These are phyloP conservation scores for Origma solitaria DNA, from an alignment of 2,113 vertebrate genomes.

Conservation along the genomic window DNA sequence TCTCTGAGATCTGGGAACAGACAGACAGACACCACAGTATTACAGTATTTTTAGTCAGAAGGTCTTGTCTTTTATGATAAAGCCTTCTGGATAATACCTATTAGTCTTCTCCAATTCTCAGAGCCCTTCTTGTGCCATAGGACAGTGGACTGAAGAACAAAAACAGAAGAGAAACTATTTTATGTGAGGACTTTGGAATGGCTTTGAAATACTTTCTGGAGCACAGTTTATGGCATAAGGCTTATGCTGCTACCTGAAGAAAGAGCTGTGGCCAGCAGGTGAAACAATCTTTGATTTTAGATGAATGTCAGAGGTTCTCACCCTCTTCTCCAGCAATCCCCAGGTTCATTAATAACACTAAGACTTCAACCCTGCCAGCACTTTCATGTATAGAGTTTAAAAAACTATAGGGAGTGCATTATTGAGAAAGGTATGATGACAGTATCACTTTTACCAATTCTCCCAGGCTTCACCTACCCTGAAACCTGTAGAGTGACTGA, in stretches of 20 bases:
- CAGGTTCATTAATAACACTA: neutral
- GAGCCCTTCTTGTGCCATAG: neutral
- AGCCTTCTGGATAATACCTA: neutral
- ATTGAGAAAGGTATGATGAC: neutral
- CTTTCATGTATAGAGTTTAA: neutral
- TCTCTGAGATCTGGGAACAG: neutral
- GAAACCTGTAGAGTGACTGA: neutral
- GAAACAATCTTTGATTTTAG: neutral
- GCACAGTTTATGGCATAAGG: neutral
- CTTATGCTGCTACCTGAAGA: neutral
- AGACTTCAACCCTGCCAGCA: neutral
- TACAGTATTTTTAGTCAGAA: neutral
- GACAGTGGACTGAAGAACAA: neutral
- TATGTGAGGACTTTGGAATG: neutral
- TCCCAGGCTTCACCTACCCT: neutral
- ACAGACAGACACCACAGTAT: neutral
- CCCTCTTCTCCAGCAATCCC: neutral
- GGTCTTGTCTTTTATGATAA: neutral
- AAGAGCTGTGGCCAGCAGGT: neutral
- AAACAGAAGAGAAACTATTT: neutral
- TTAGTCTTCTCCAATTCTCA: neutral
- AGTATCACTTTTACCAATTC: neutral
- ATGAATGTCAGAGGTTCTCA: neutral
- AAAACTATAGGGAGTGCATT: neutral
- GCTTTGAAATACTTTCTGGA: slow-evolving; percentile 1